A percentile compares a stretch with the other conserved stretches of the same genome.
phyloP scores from a whole-genome alignment of 2,888 invertebrate species.

The Sesia apiformis region DNA sequence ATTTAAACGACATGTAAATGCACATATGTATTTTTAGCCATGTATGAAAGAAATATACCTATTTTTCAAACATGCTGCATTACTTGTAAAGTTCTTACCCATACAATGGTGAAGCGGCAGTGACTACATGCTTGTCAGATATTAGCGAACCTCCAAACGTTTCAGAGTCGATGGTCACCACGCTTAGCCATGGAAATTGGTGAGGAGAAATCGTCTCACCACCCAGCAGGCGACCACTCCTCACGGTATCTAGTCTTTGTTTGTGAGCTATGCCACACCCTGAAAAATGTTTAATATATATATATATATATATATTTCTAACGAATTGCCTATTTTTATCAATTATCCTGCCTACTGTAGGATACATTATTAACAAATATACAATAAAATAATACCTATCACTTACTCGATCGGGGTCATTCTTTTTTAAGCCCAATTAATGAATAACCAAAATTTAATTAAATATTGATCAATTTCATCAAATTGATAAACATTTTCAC shows the following conservation, averaged over 20 bases:
- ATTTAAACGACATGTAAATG: too few relatives aligned
- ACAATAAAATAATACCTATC: too few relatives aligned
- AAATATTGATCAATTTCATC: background rate
- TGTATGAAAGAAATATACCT: too few relatives aligned
- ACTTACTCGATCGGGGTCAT: too few relatives aligned
- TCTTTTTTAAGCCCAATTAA: too few relatives aligned
- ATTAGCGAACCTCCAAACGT: slow-evolving; percentile 65
- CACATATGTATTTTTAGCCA: too few relatives aligned
- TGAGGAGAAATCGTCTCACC: slow-evolving; percentile 61
- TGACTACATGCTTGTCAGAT: slow-evolving; percentile 73
- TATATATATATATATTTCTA: too few relatives aligned
- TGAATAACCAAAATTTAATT: background rate
- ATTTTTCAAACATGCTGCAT: too few relatives aligned
- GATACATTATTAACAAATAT: too few relatives aligned
- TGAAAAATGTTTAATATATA: slow-evolving; percentile 5
- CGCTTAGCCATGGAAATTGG: slow-evolving; percentile 74
- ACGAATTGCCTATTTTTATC: too few relatives aligned
- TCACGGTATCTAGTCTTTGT: slow-evolving; percentile 3
- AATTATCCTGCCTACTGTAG: too few relatives aligned
- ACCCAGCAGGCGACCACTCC: slow-evolving; percentile 47
- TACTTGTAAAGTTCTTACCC: slow-evolving; percentile 33
- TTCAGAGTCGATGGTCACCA: slow-evolving; percentile 39
- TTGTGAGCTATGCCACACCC: slow-evolving; percentile 19
- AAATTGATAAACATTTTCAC: background rate
- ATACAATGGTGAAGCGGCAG: slow-evolving; percentile 65